Evolutionary conservation across 2,113 vertebrate species (phyloP).

Genomic region (Corythaeola cristata): DNA sequence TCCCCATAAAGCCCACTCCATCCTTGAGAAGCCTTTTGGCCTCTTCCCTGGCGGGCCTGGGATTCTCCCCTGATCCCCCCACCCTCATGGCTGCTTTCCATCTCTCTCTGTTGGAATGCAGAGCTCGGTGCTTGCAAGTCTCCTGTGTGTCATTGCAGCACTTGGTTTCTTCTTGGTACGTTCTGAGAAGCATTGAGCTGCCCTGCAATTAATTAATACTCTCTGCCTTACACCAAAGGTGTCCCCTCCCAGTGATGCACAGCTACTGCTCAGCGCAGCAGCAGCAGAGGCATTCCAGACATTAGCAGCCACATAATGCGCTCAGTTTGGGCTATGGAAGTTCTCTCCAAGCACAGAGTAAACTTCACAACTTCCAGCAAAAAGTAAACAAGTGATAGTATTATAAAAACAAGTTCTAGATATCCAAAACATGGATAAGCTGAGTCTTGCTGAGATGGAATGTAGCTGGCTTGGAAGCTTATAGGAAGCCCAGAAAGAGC

Average conservation of each 20-base stretch:
- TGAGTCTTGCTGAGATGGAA: background rate
- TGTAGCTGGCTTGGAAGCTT: background rate
- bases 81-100: background rate
- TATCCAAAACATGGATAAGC: background rate
- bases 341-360: background rate
- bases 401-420: background rate
- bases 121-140: background rate
- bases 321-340: background rate
- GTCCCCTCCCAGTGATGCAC: fast-evolving
- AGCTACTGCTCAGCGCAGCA: background rate
- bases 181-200: background rate
- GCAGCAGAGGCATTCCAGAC: too few relatives aligned
- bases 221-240: background rate
- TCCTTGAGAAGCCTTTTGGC: background rate
- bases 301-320: background rate
- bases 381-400: background rate
- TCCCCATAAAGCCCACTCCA: background rate
- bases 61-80: too few relatives aligned
- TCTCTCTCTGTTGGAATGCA: background rate
- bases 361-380: background rate
- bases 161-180: background rate
- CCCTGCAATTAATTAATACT: background rate
- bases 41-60: background rate
- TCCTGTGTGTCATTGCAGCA: background rate
- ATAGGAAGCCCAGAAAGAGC: background rate